Evolutionary conservation across 2,113 vertebrate species (phyloP), one percentile per base, ranked within the genome.

Genomic region (Gavia stellata): DNA sequence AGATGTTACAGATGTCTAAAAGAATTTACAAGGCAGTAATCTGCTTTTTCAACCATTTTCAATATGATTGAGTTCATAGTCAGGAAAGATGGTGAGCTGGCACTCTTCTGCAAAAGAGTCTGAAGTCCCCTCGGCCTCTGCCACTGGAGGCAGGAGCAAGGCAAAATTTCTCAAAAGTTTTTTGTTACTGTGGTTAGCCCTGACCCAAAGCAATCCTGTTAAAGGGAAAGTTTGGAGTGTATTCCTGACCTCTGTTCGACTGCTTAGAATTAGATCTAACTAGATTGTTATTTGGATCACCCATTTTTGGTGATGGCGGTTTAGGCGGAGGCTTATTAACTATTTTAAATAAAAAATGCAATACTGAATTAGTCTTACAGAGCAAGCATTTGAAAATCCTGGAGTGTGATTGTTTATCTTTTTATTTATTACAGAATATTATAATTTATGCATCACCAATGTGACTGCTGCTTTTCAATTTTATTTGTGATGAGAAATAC

Each of bases 91-190:
- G 40, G 19, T 52, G 55, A 68, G 34, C 29, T 53, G 83, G 16
- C 28, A 17, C 26, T 66, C 18, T 24, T n/a, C 18, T 29, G 55
- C 12, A 14, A 16, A 33, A 47, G 28, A 75, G 15, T 13, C 14
- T 0, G 1, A n/a, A 25, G 42, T 25, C 31, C 13, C 18, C 45
- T n/a, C 2, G 21, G 47, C 33, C 47, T 61, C 28, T 65, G 66
- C 50, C 14, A 0, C 17, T 38, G 56, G 12, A 18, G 56, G 38
- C 21, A 40, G 53, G 40, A 81, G 62, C 53, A 38, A 17, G 53
- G 13, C 4, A 82, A 81, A 66, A 6, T 12, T 63, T 7, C 49
- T 75, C 16, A 9, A 5, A 4, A 0, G 0, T 2, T 15, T 65
- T 49, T 33, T 47, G 5, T 42, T 29, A 13, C 42, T 65, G 12